Base-by-base conservation (phyloP, 2,113 vertebrate genomes). In the Electrona antarctica region DNA sequence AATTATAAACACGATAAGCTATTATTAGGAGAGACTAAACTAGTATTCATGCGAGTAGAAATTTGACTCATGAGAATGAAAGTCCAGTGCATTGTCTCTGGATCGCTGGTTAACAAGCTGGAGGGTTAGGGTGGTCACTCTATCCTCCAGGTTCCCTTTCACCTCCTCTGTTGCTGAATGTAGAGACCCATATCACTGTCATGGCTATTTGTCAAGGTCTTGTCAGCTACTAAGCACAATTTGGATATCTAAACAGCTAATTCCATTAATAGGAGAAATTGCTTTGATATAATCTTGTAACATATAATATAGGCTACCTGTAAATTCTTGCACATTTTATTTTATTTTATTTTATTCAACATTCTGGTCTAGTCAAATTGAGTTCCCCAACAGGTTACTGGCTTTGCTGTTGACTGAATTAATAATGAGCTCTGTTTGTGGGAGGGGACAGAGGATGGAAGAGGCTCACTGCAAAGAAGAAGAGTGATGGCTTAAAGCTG, bases 371-470 rank as follows among this genome's bases (percentile, higher is more conserved):
- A 61, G 9, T 63, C 58, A 12, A 65, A 15, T 57, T 15, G 29
- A 60, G 59, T 8, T 41, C 28, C 58, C 69, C 77, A 14, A 28
- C 52, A 73, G 15, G 33, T 49, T 59, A n/a, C 11, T 70, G 48
- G 11, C 41, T 48, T 14, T 5, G 50, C 6, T 62, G 28, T 69
- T 33, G 51, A 59, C 76, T 91, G 78, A 86, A 86, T 90, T 88
- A 89, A 79, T 88, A 11, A 90, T 86, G 74, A 82, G 55, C 59
- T 77, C 59, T 73, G 79, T 62, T 67, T 76, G 46, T 67, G 75
- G 71, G 60, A 64, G 45, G 71, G 64, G 48, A 60, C 81, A 90
- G 90, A 71, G 82, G 57, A 41, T 90, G 90, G 86, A 87, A 74
- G 79, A 60, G 64, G 56, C 89, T 80, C 64, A 78, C 78, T 12